These are phyloP conservation scores for Megaleporinus macrocephalus DNA, from an alignment of 2,113 vertebrate species.

Conservation along the genomic window DNA sequence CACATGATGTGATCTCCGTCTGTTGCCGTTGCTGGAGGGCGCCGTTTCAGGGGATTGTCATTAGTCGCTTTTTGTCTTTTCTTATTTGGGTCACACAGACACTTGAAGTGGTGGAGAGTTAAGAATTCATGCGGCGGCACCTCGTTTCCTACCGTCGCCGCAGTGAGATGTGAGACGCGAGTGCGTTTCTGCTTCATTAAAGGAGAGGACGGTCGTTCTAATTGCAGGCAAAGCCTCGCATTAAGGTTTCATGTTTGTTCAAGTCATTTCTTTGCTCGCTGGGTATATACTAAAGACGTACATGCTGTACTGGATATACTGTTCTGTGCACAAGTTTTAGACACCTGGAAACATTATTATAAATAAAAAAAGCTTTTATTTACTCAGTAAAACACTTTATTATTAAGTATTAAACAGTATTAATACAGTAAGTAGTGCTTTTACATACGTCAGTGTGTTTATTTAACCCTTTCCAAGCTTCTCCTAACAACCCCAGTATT, in stretches of 20 bases:
- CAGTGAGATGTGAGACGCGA: conserved; percentile 12
- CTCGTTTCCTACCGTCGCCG: conserved; percentile 18
- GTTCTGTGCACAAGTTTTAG: too few relatives aligned
- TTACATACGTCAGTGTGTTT: too few relatives aligned
- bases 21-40: conserved; percentile 15
- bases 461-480: too few relatives aligned
- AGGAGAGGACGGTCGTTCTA: not conserved
- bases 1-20: conserved; percentile 13
- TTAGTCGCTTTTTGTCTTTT: conserved; percentile 20
- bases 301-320: too few relatives aligned
- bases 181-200: not conserved
- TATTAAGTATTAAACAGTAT: too few relatives aligned
- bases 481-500: too few relatives aligned
- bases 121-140: not conserved
- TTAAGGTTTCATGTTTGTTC: not conserved
- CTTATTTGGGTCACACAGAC: conserved; percentile 42
- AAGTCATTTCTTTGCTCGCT: not conserved
- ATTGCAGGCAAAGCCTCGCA: not conserved
- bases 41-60: conserved; percentile 29
- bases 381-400: too few relatives aligned
- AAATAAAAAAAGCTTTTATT: too few relatives aligned
- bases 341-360: too few relatives aligned
- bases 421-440: too few relatives aligned
- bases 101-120: not conserved
- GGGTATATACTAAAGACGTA: not conserved